phyloP scores from a whole-genome alignment of 1,140 invertebrate genomes.

The Drosophila jambulina region DNA sequence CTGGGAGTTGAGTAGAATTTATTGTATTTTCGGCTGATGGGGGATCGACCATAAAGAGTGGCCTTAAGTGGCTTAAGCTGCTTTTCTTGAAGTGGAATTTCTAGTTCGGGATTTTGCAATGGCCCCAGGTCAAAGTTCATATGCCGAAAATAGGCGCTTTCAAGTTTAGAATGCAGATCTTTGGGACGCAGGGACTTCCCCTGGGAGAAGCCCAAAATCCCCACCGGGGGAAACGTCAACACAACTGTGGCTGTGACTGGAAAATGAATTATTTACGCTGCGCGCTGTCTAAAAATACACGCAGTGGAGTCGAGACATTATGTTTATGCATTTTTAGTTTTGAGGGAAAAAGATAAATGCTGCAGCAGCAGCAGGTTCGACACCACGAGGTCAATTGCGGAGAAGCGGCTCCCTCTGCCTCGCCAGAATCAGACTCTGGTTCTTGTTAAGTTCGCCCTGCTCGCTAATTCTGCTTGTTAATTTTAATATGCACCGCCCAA shows the following conservation, averaged over 20 bases:
- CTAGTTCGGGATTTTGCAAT: constrained; percentile 69
- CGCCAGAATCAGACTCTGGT: neutral
- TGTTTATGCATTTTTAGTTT: constrained; percentile 46
- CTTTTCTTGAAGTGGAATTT: constrained; percentile 69
- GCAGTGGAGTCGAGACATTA: constrained; percentile 24
- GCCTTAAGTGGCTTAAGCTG: constrained; percentile 74
- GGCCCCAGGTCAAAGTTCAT: constrained; percentile 63
- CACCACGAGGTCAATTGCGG: constrained; percentile 58
- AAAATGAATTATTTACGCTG: constrained; percentile 83
- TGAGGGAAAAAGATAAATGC: constrained; percentile 34
- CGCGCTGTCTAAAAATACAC: constrained; percentile 69
- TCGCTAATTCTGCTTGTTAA: constrained; percentile 63
- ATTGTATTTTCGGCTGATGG: constrained; percentile 62
- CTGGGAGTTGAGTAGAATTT: constrained; percentile 77
- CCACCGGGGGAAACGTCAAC: constrained; percentile 65
- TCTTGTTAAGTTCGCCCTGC: constrained; percentile 43
- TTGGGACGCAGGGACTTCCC: constrained; percentile 39
- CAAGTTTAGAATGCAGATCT: constrained; percentile 74
- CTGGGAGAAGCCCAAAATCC: constrained; percentile 41
- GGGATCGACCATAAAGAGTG: constrained; percentile 74
- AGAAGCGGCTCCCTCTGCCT: constrained; percentile 19
- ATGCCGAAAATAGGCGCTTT: constrained; percentile 64
- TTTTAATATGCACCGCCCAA: constrained; percentile 40
- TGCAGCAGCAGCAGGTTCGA: constrained; percentile 36
- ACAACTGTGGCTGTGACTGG: constrained; percentile 82